Evolutionary conservation across 2,888 invertebrate genomes (phyloP).

Genomic region (Electrophaes corylata): DNA sequence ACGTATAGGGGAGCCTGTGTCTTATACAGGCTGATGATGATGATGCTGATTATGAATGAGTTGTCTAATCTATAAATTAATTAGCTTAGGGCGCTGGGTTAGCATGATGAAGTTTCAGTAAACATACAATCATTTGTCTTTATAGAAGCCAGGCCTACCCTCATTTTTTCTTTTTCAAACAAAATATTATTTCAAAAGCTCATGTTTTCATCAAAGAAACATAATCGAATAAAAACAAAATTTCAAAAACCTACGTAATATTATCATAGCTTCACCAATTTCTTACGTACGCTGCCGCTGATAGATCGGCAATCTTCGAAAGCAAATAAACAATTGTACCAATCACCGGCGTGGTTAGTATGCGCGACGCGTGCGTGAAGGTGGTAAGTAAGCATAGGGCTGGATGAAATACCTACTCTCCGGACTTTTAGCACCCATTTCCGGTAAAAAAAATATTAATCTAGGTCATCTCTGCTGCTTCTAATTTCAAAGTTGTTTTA

Average conservation of each 20-base stretch:
- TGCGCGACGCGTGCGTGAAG: constrained; percentile 8
- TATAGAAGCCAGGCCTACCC: no score
- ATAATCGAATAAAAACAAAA: background rate
- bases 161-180: no score
- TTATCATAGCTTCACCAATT: background rate
- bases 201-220: background rate
- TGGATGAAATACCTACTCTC: background rate
- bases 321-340: constrained; percentile 26
- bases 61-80: no score
- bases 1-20: no score
- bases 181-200: no score
- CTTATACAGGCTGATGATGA: no score
- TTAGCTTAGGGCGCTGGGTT: no score
- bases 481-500: no score
- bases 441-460: background rate
- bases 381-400: background rate
- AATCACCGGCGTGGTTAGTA: constrained; percentile 23
- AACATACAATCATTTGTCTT: no score
- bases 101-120: no score
- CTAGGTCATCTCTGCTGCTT: no score
- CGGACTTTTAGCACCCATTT: background rate
- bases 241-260: background rate
- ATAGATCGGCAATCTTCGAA: constrained; percentile 7
- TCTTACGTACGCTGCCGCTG: background rate
- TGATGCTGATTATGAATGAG: no score